Evolutionary conservation across 2,797 vertebrate genomes (phyloP).

Genomic region (Hybognathus amarus): DNA sequence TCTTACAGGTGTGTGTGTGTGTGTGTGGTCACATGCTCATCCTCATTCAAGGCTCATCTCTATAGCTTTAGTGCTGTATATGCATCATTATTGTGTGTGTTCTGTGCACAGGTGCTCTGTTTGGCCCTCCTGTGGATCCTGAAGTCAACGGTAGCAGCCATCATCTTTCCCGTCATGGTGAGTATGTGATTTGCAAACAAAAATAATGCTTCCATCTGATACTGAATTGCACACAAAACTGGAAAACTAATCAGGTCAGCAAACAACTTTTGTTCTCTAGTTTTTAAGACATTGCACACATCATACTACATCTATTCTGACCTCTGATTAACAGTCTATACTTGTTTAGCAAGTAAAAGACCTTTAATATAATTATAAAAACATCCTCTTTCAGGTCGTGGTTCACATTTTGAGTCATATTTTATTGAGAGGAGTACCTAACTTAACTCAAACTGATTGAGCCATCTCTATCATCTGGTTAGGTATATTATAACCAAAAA

Average conservation of each 20-base stretch:
- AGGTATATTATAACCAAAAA: no score
- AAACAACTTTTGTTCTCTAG: not conserved
- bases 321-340: no score
- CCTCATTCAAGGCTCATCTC: not conserved
- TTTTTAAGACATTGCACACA: not conserved
- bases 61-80: constrained; percentile 35
- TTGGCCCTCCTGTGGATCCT: constrained; percentile 95
- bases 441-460: no score
- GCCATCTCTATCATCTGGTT: no score
- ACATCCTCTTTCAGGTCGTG: no score
- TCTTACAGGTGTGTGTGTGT: constrained; percentile 80
- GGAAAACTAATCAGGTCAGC: not conserved
- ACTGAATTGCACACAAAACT: not conserved
- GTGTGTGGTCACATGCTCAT: not conserved
- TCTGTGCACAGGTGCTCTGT: constrained; percentile 76
- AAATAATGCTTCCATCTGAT: not conserved
- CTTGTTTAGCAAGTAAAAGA: no score
- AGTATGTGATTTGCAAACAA: constrained; percentile 47
- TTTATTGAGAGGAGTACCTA: no score
- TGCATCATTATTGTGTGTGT: constrained; percentile 71
- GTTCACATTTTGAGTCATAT: no score
- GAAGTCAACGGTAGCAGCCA: constrained; percentile 97
- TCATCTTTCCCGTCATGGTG: constrained; percentile 98
- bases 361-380: no score
- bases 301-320: no score